A percentile compares a stretch with the other conserved stretches of the same genome.
Conservation (phyloP, 2,113 vertebrate genomes). For the Rutilus rutilus region DNA sequence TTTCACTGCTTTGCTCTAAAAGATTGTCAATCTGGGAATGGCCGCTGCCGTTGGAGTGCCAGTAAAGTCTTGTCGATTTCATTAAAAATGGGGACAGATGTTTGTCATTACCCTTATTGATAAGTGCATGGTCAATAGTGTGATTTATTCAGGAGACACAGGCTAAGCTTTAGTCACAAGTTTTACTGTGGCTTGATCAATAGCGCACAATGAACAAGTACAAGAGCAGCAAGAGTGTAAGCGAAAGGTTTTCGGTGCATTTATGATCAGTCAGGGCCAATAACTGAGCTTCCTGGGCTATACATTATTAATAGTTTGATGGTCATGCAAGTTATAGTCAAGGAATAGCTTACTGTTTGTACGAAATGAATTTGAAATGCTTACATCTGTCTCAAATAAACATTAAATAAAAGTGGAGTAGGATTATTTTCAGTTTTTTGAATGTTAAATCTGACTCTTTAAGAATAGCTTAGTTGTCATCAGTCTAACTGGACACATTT, state of each 20-base stretch:
- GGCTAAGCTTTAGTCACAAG: conserved; percentile 81
- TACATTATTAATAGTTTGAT: neutral
- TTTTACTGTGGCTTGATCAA: conserved; percentile 75
- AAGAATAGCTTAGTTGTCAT: neutral
- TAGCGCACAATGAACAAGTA: conserved; percentile 77
- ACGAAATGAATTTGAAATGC: neutral
- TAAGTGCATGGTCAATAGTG: conserved; percentile 77
- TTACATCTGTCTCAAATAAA: neutral
- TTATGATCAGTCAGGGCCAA: conserved; percentile 13
- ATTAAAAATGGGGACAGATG: conserved; percentile 81
- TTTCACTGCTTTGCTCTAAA: conserved; percentile 69
- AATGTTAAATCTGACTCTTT: neutral
- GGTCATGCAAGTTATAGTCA: neutral
- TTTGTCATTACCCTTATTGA: conserved; percentile 84
- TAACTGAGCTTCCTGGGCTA: neutral
- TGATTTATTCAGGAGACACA: conserved; percentile 79
- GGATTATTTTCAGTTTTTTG: neutral
- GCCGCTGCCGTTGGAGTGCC: conserved; percentile 65
- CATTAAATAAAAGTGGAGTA: neutral
- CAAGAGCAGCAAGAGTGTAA: conserved; percentile 67
- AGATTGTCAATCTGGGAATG: conserved; percentile 76
- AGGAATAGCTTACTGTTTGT: neutral
- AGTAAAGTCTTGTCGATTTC: conserved; percentile 76
- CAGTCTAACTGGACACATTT: neutral
- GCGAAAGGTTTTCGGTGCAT: conserved; percentile 54